Percentiles rank a stretch among this genome's conserved stretches.
These are phyloP conservation scores for Neocloeon triangulifer DNA, from an alignment of 1,140 invertebrate genomes.

Conservation along the genomic window DNA sequence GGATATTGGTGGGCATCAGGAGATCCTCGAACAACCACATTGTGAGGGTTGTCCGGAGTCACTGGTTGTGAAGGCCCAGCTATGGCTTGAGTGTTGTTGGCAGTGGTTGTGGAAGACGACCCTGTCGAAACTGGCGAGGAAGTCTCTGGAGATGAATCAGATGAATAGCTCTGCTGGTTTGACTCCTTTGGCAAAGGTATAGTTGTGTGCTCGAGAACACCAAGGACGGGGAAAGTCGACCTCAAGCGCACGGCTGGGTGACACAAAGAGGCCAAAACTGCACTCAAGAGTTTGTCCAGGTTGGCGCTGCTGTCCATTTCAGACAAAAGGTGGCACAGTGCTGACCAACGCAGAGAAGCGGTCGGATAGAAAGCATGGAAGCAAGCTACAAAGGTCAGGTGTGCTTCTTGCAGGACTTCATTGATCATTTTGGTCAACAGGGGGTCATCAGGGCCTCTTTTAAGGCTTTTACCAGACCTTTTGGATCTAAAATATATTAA, in stretches of 20 bases:
- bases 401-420: constrained; percentile 68
- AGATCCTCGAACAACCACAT: no score
- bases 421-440: constrained; percentile 36
- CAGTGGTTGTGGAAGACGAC: not conserved
- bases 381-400: constrained; percentile 72
- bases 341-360: constrained; percentile 76
- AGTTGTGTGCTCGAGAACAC: constrained; percentile 13
- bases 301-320: not conserved
- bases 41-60: constrained; percentile 1
- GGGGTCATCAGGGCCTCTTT: no score
- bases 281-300: constrained; percentile 48
- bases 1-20: constrained; percentile 48
- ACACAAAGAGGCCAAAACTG: constrained; percentile 58
- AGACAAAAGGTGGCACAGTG: constrained; percentile 62
- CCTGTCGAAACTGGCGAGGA: not conserved
- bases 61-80: not conserved
- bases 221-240: constrained; percentile 49
- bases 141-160: not conserved
- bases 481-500: no score
- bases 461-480: no score
- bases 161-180: not conserved
- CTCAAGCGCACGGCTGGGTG: constrained; percentile 53
- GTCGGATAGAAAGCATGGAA: constrained; percentile 94
- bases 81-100: not conserved
- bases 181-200: constrained; percentile 13